Conservation (phyloP, 2,797 vertebrate genomes). For the Hapalemur alaotrensis region DNA sequence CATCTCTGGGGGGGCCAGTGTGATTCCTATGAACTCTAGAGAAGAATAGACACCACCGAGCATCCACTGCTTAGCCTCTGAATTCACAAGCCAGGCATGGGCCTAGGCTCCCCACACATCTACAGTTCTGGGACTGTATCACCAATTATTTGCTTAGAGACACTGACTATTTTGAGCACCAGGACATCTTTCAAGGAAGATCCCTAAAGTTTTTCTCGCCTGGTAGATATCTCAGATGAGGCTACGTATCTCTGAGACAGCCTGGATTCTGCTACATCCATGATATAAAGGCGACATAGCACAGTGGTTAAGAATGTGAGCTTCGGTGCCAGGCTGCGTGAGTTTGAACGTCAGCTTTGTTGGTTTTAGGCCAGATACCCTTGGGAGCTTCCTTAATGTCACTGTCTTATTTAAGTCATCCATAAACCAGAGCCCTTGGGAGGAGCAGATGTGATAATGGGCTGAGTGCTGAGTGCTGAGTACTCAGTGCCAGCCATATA, state of each 20-base stretch:
- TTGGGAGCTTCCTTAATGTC: neutral
- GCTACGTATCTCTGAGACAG: neutral
- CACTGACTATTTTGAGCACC: neutral
- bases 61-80: neutral
- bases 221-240: neutral
- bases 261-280: neutral
- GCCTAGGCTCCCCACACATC: no score
- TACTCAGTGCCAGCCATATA: accelerated
- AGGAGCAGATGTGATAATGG: neutral
- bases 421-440: neutral
- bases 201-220: neutral
- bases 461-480: no score
- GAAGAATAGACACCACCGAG: neutral
- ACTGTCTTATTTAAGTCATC: neutral
- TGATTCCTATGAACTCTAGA: neutral
- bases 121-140: neutral
- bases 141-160: neutral
- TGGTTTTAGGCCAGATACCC: neutral
- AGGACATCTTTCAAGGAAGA: neutral
- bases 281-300: accelerated
- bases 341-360: neutral
- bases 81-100: neutral
- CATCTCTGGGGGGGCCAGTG: neutral
- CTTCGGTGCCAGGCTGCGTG: neutral
- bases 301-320: neutral